phyloP scores from a whole-genome alignment of 2,888 invertebrate genomes.

The Ophion ventricosus region DNA sequence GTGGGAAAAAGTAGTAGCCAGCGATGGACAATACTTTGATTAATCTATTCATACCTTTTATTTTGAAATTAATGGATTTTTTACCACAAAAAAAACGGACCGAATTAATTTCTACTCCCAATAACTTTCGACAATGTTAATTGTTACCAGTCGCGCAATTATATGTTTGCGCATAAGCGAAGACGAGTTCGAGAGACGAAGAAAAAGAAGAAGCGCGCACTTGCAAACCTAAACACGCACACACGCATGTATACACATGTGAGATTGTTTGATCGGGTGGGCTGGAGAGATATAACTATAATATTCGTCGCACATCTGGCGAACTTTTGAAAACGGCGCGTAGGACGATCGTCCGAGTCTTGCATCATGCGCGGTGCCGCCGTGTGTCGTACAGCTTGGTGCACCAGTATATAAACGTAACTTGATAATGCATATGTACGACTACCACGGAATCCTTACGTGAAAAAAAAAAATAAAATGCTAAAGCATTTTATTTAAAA shows the following conservation, averaged over 20 bases:
- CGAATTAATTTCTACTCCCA: too few relatives aligned
- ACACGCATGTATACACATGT: background rate
- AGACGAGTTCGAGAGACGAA: conserved; percentile 28
- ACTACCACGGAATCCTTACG: conserved; percentile 51
- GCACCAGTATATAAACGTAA: conserved; percentile 51
- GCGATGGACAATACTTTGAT: too few relatives aligned
- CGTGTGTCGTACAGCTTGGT: background rate
- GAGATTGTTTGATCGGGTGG: conserved; percentile 45
- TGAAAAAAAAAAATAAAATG: conserved; percentile 25
- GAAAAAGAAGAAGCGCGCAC: background rate
- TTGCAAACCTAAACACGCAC: background rate
- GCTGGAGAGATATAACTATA: conserved; percentile 28
- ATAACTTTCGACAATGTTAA: conserved; percentile 55
- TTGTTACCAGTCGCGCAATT: conserved; percentile 34
- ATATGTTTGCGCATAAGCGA: conserved; percentile 10
- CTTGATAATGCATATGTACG: conserved; percentile 29
- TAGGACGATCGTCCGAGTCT: conserved; percentile 70
- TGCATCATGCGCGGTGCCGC: conserved; percentile 62
- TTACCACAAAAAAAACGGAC: too few relatives aligned
- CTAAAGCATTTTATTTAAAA: too few relatives aligned
- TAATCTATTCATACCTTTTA: too few relatives aligned
- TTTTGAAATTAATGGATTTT: too few relatives aligned
- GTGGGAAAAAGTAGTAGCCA: too few relatives aligned
- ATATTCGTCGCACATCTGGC: conserved; percentile 63
- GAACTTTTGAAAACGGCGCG: conserved; percentile 64